Percentiles rank a stretch among this genome's conserved stretches.
Conservation (phyloP, 2,888 invertebrate species). For the Sepioteuthis lessoniana region DNA sequence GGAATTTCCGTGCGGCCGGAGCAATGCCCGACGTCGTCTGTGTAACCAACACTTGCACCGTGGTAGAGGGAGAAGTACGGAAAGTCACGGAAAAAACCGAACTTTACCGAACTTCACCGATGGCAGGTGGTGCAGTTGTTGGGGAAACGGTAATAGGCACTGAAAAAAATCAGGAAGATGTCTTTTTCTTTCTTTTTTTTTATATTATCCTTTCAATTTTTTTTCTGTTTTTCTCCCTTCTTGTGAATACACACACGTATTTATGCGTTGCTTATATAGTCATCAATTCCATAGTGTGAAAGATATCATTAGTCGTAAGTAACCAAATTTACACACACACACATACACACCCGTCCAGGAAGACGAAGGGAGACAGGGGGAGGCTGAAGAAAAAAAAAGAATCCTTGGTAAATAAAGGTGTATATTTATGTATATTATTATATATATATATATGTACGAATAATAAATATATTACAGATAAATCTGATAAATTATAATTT, state of each 20-base stretch:
- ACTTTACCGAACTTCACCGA: neutral
- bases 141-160: neutral
- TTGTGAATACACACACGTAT: neutral
- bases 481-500: neutral
- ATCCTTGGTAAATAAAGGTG: neutral
- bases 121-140: slow-evolving; percentile 34
- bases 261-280: slow-evolving; percentile 11
- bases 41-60: neutral
- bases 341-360: neutral
- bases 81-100: neutral
- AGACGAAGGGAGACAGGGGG: neutral
- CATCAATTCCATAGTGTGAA: neutral
- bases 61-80: slow-evolving; percentile 36
- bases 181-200: neutral
- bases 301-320: neutral
- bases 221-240: neutral
- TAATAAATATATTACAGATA: neutral
- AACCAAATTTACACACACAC: neutral
- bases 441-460: neutral
- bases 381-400: neutral
- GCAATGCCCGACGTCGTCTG: slow-evolving; percentile 49
- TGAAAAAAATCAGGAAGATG: neutral
- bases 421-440: too few species aligned
- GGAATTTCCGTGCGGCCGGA: slow-evolving; percentile 59
- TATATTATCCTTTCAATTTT: neutral